Base-by-base conservation (phyloP, 2,113 vertebrate genomes). In the Paedocypris sp. region DNA sequence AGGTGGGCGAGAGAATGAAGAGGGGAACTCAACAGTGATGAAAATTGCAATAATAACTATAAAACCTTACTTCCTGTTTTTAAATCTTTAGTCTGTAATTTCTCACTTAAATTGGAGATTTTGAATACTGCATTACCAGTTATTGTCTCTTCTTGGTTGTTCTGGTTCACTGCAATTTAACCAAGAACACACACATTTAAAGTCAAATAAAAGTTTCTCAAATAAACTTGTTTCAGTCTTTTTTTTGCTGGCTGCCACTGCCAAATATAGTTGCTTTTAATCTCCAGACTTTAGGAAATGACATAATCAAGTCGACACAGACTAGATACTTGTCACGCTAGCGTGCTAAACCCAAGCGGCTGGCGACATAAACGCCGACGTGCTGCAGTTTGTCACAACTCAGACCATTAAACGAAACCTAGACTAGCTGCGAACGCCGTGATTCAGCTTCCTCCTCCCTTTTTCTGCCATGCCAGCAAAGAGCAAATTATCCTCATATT, bases 401-500 rank as follows among this genome's bases (percentile, higher is more conserved):
- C 53, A 57, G 25, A 56, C 20, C 32, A 54, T 56, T 61, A 66
- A 65, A 60, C 23, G 32, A 32, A 57, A 33, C 42, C 39, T 56
- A 47, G 49, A 56, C 28, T 48, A 53, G 16, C 50, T 42, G 25
- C 32, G 56, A 50, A 36, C 60, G 29, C 42, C 18, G 31, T 57
- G 57, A 70, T 69, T 69, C 62, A 54, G 48, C 9, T 32, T 36
- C 19, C 15, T 43, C 31, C 42, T 22, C 46, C 48, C 26, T 18
- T 7, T 9, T 59, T 52, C 49, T 19, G 42, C 42, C 22, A 61
- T 33, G 33, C 61, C 45, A 43, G 54, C 18, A 12, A 39, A 46
- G 51, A 65, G 58, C 39, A 41, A 57, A 62, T 64, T 60, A 68
- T 58, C 43, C 62, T 62, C 41, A 18, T 66, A 57, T 56, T 63